Evolutionary conservation across 53 echinoderm and acorn worm species (phyloP), one percentile per base, ranked within the genome.

Genomic region (Actinopyga echinites): DNA sequence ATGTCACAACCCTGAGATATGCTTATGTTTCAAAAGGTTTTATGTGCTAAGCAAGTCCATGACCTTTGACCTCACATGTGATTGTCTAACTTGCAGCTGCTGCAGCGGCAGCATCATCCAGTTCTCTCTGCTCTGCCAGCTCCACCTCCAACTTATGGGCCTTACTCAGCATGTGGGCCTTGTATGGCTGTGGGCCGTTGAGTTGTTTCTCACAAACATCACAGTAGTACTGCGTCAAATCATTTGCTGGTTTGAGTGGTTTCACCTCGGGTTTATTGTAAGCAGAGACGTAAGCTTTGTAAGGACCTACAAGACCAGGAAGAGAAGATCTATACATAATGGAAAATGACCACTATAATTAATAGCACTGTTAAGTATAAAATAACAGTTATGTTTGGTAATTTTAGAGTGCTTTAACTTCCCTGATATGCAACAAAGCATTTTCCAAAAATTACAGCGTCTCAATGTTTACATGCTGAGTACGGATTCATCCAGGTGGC

Each of bases 121-220:
- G 21, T 54, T 55, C 55, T 26, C 77, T 53, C 56, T 91, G 88
- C 56, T 79, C 88, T 11, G 93, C 93, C 9, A 93, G 44, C 28
- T 88, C 89, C 15, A 94, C 87, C 83, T 94, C 97, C 49, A 92
- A 84, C 56, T 86, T 92, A 83, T 97, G 97, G 0, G 91, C 97
- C 74, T 92, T 97, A 71, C 97, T 97, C 23, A 44, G 37, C 85
- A 94, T 94, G 75, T 97, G 97, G 31, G 97, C 90, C 0, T 86
- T 80, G 60, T 92, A 97, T 5, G 97, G 97, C 58, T 88, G 83
- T 12, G 92, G 92, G 5, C 97, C 97, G 40, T 97, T 97, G 29
- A 97, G 83, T 57, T 90, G 79, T 63, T 97, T 97, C 1, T 90
- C 83, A 63, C 97, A 97, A 8, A 90, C 44, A 7, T 84, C 65